Evolutionary conservation across 2,797 vertebrate genomes (phyloP), one percentile per base, ranked within the genome.

Genomic region (Tarsius wallacei): DNA sequence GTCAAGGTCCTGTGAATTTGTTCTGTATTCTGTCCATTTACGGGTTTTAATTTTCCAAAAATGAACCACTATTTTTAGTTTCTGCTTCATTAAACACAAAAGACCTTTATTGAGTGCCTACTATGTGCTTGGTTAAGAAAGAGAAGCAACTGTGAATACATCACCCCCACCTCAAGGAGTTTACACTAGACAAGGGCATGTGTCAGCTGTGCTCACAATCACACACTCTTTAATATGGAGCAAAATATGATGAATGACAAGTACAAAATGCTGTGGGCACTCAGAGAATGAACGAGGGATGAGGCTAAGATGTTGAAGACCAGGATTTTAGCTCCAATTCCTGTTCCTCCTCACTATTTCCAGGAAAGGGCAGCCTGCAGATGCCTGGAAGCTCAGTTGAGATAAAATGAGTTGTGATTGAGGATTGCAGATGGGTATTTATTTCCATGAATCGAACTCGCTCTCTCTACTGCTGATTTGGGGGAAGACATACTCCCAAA

Each of bases 31-130:
- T 81, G 28, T 49, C 36, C 53, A 61, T 47, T 51, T 87, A 21
- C 17, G 13, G 49, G 93, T 80, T 74, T 96, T 82, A 86, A 81
- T 55, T 42, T 51, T 95, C 19, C 49, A 63, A 17, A 73, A 91
- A 91, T 14, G 4, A 0, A 93, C 73, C 53, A 83, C 26, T 10
- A 55, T 19, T 76, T 96, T 91, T 94, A 81, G 68, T 84, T 78
- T 61, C 61, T 55, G 11, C 80, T 96, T 93, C 57, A 73, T 85
- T 55, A 77, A 95, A 57, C 26, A 93, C 49, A 36, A 74, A 82
- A 93, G 36, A 73, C 17, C 1, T 87, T 87, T 73, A 73, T 0
- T 24, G 80, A 93, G 53, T 28, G 86, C 2, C 12, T 66, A 82
- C 1, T 33, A 36, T 16, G 17, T 64, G 21, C 57, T 68, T 66